Conservation (phyloP, 2,888 invertebrate genomes). For the Microdon myrmicae region DNA sequence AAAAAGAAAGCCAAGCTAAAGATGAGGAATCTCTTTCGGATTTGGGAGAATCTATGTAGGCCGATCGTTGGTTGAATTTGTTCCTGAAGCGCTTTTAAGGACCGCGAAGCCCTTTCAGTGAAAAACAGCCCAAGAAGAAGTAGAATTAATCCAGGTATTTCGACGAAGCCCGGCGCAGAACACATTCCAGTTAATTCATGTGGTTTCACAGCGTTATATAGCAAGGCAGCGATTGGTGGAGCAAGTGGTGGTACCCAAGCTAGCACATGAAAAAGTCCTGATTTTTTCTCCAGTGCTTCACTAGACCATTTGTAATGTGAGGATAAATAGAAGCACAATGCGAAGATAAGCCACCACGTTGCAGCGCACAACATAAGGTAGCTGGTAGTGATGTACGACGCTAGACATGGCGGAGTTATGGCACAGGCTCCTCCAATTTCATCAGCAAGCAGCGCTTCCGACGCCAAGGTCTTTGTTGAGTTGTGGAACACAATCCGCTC, state of each 20-base stretch:
- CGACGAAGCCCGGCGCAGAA: constrained; percentile 69
- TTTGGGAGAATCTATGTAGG: constrained; percentile 64
- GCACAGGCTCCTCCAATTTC: constrained; percentile 65
- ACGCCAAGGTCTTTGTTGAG: constrained; percentile 60
- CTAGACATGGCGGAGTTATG: constrained; percentile 73
- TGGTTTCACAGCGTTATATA: constrained; percentile 80
- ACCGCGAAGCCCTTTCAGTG: constrained; percentile 64
- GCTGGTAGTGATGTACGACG: constrained; percentile 79
- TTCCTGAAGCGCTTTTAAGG: constrained; percentile 61
- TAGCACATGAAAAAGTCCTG: constrained; percentile 84
- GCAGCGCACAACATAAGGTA: constrained; percentile 83
- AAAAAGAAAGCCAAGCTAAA: constrained; percentile 64
- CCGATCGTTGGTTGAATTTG: constrained; percentile 62
- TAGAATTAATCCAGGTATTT: constrained; percentile 62
- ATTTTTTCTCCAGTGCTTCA: constrained; percentile 87
- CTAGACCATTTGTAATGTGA: constrained; percentile 94
- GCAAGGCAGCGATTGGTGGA: constrained; percentile 83
- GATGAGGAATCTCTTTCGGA: constrained; percentile 63
- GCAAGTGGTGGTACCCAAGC: constrained; percentile 91
- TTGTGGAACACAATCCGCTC: constrained; percentile 72
- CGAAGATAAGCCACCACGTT: constrained; percentile 89
- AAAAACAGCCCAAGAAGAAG: constrained; percentile 62
- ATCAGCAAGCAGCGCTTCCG: constrained; percentile 61
- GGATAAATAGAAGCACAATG: constrained; percentile 89
- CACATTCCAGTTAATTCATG: constrained; percentile 86